These are phyloP conservation scores for Microcebus lehilahytsara DNA, from an alignment of 2,113 vertebrate species.

Conservation along the genomic window DNA sequence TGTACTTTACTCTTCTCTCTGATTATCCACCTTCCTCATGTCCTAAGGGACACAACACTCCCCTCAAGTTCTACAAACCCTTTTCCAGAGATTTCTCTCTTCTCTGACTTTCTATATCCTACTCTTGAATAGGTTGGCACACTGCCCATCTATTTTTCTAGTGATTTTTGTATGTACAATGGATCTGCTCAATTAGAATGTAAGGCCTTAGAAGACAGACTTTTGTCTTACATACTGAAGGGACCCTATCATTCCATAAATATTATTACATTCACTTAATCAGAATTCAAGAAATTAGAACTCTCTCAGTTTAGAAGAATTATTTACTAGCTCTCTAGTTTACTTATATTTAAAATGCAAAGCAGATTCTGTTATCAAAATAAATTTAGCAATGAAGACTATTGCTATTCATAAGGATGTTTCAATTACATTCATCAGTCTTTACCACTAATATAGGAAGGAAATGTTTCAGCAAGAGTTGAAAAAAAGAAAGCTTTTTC, in stretches of 20 bases:
- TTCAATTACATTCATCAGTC: background rate
- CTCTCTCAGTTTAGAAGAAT: conserved; percentile 12
- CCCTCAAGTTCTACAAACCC: background rate
- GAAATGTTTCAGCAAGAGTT: conserved; percentile 17
- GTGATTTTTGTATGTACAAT: background rate
- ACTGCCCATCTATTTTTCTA: background rate
- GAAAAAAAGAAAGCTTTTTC: background rate
- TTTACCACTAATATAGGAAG: conserved; percentile 21
- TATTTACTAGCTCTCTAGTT: background rate
- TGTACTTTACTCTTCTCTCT: background rate
- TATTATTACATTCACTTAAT: background rate
- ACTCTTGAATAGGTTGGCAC: background rate
- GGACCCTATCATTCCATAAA: background rate
- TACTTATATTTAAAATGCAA: conserved; percentile 46
- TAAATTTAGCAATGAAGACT: conserved; percentile 13
- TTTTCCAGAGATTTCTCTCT: background rate
- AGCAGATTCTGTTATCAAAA: conserved; percentile 14
- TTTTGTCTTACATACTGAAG: background rate
- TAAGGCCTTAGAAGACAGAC: background rate
- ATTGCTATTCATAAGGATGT: background rate
- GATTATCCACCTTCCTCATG: background rate
- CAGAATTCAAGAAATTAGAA: conserved; percentile 45
- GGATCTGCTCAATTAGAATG: background rate
- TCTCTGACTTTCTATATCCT: background rate
- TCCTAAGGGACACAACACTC: background rate